Base-by-base conservation (phyloP, 1,140 invertebrate genomes). In the Bombus superbus region DNA sequence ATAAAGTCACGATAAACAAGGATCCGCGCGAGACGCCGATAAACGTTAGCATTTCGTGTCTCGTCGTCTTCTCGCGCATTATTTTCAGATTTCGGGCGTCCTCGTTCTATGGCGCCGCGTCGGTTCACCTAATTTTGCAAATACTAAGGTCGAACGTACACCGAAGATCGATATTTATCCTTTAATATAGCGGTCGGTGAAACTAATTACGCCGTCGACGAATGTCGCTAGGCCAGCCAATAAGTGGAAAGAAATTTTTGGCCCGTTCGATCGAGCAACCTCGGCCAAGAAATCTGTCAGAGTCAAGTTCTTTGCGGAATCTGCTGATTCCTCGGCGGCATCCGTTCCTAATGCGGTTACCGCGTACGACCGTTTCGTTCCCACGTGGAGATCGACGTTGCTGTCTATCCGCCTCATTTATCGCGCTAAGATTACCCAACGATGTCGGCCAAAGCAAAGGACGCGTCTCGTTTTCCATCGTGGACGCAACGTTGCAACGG, bases 241-340 rank as follows among this genome's bases (percentile, higher is more conserved):
- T 68, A 68, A 38, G n/a, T n/a, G 9, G n/a, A 62, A 62, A 13
- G 42, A 38, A 32, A n/a, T 32, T 79, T 68, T 79, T 64, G 40
- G 77, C 64, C 40, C 62, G 35, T 5, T 11, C 18, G 64, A 2
- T 38, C 25, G 18, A 22, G 18, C 25, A 10, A 69, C 44, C 75
- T 22, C 75, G 44, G 78, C 78, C 78, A 69, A 80, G 15, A 69
- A 53, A 80, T 80, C 44, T 47, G 47, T 80, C 78, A 80, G 69
- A 80, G 78, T 80, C 64, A 80, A 80, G 40, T 79, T 68, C 62
- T 66, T 80, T 57, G 64, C 78, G 44, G 32, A 47, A 80, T 77
- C 57, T 32, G 18, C 57, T 2, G 57, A 42, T 69, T 69, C 78
- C 25, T 80, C 68, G 64, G n/a, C 38, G 13, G 42, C 77, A 28